These are phyloP conservation scores for Myotis myotis DNA, from an alignment of 2,797 vertebrate species.

Conservation along the genomic window DNA sequence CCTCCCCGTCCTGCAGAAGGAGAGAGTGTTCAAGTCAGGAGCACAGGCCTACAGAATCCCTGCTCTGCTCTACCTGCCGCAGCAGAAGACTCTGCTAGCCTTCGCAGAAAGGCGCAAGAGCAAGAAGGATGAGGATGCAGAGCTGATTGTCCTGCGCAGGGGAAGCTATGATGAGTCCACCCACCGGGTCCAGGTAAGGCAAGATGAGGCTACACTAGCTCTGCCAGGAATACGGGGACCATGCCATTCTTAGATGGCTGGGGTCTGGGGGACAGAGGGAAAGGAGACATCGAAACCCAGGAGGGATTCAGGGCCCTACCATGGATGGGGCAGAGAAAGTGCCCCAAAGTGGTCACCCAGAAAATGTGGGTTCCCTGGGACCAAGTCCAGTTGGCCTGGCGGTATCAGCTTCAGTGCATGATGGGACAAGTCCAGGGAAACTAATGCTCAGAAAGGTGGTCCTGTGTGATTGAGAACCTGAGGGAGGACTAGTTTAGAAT, in stretches of 20 bases:
- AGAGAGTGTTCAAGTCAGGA: slow-evolving; percentile 56
- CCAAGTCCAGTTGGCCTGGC: neutral
- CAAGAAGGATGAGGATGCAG: slow-evolving; percentile 75
- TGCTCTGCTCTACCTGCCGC: slow-evolving; percentile 81
- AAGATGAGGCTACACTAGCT: accelerated
- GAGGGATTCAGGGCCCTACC: neutral
- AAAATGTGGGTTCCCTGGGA: neutral
- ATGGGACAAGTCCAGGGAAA: neutral
- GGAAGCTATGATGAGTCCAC: neutral
- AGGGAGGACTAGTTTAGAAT: neutral
- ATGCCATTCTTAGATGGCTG: neutral
- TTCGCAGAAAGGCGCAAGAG: slow-evolving; percentile 77
- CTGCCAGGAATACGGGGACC: accelerated
- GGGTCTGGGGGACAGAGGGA: neutral
- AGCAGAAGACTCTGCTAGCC: slow-evolving; percentile 78
- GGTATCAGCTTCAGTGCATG: neutral
- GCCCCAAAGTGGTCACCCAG: accelerated
- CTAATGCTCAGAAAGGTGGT: neutral
- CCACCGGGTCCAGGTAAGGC: slow-evolving; percentile 64
- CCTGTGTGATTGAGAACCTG: neutral
- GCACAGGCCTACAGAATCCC: slow-evolving; percentile 80
- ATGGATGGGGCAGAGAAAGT: too few relatives aligned
- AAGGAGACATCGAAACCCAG: neutral
- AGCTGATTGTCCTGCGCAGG: slow-evolving; percentile 75
- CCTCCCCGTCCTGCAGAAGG: slow-evolving; percentile 55